These are phyloP conservation scores for Glyptemys insculpta DNA, from an alignment of 2,797 vertebrate genomes.

Conservation along the genomic window DNA sequence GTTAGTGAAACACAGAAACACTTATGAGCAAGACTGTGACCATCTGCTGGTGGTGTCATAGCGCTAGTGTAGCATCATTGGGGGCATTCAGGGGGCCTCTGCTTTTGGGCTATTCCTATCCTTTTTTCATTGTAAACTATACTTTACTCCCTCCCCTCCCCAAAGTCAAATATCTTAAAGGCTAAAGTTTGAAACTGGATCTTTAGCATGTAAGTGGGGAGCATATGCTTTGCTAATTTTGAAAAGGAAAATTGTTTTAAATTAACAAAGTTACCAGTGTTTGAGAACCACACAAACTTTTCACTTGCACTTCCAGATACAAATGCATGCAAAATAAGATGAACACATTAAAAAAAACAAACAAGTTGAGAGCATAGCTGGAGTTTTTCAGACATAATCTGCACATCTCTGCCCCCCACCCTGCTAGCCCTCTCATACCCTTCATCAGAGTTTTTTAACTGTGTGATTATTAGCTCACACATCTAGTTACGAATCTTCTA, in stretches of 20 bases:
- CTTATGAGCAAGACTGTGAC: background rate
- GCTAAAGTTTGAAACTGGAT: background rate
- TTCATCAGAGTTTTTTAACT: background rate
- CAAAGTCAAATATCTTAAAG: background rate
- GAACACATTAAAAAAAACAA: background rate
- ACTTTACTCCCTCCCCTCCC: background rate
- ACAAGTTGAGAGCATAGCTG: background rate
- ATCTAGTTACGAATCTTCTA: fast-evolving
- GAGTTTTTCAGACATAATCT: background rate
- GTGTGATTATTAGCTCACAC: fast-evolving
- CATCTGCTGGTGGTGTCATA: background rate
- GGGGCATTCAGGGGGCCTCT: too few species aligned
- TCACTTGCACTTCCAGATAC: background rate
- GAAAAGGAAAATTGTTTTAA: background rate
- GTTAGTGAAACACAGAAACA: background rate
- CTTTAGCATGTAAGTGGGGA: background rate
- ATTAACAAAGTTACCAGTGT: background rate
- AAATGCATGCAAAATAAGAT: background rate
- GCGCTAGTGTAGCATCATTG: too few species aligned
- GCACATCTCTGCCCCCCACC: background rate
- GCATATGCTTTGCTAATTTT: background rate
- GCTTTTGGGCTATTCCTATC: too few species aligned
- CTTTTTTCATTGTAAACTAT: background rate
- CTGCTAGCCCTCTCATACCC: background rate
- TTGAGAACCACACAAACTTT: background rate